These are phyloP conservation scores for Orthonyx spaldingii DNA, from an alignment of 2,113 vertebrate genomes.

Conservation along the genomic window DNA sequence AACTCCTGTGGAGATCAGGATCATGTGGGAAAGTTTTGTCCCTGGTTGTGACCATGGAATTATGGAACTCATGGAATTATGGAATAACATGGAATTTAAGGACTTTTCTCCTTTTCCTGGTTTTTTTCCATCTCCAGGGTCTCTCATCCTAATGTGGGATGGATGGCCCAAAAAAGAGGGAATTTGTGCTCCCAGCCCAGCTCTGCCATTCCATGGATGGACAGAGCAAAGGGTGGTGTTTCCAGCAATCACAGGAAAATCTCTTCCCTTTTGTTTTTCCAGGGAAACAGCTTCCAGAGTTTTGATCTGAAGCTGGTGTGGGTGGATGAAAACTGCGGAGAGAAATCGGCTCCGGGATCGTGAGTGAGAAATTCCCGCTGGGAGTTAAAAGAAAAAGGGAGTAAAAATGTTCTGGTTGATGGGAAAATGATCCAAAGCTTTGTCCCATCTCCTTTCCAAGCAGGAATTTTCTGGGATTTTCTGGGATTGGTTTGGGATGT, in stretches of 20 bases:
- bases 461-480: too few relatives aligned
- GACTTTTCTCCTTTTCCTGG: not conserved
- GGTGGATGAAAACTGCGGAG: conserved; percentile 38
- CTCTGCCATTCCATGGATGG: not conserved
- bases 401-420: rapidly evolving
- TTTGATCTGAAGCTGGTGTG: conserved; percentile 76
- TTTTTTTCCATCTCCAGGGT: not conserved
- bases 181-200: not conserved
- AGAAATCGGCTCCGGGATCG: conserved; percentile 10
- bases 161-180: not conserved
- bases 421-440: not conserved
- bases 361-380: conserved; percentile 24
- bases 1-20: not conserved
- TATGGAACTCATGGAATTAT: not conserved
- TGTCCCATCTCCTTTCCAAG: not conserved
- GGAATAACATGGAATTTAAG: too few relatives aligned
- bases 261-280: not conserved
- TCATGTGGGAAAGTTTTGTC: not conserved
- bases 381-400: not conserved
- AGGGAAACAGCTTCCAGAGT: conserved; percentile 67
- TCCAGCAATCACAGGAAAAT: not conserved
- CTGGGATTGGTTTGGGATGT: not conserved
- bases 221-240: not conserved
- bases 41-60: too few relatives aligned
- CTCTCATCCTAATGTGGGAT: not conserved